These are phyloP conservation scores for Julus scanicus DNA, from an alignment of 2,888 invertebrate species.

Conservation along the genomic window DNA sequence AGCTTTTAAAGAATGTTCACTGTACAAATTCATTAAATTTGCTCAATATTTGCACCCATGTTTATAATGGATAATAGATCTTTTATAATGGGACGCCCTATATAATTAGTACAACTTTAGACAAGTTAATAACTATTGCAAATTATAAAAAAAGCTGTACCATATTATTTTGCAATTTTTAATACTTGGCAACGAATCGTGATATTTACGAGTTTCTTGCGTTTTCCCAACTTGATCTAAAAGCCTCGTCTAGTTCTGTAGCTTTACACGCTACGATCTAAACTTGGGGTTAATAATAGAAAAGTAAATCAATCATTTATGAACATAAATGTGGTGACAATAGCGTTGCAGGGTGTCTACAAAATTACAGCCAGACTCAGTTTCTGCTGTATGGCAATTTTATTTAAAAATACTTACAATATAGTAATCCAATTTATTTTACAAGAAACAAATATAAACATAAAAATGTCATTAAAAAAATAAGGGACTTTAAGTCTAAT, in stretches of 20 bases:
- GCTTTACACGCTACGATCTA: not conserved
- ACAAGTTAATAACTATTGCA: not conserved
- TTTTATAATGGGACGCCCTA: too few species aligned
- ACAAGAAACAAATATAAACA: not conserved
- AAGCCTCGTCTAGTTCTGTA: not conserved
- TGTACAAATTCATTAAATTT: too few species aligned
- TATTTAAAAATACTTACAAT: not conserved
- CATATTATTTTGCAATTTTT: not conserved
- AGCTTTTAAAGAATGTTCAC: not conserved
- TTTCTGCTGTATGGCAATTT: not conserved
- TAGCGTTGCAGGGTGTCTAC: too few species aligned
- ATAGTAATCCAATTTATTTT: not conserved
- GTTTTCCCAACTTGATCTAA: not conserved
- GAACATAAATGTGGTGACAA: not conserved
- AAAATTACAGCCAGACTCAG: too few species aligned
- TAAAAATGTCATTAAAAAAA: not conserved
- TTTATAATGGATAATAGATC: too few species aligned
- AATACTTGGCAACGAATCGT: not conserved
- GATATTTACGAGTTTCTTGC: not conserved
- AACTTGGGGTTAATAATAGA: not conserved
- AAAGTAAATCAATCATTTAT: not conserved
- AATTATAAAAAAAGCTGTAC: not conserved
- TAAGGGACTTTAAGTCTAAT: not conserved
- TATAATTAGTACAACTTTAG: too few species aligned
- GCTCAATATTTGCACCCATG: too few species aligned